Evolutionary conservation across 2,888 invertebrate species (phyloP), one percentile per base, ranked within the genome.

Genomic region (Adelphocoris suturalis): DNA sequence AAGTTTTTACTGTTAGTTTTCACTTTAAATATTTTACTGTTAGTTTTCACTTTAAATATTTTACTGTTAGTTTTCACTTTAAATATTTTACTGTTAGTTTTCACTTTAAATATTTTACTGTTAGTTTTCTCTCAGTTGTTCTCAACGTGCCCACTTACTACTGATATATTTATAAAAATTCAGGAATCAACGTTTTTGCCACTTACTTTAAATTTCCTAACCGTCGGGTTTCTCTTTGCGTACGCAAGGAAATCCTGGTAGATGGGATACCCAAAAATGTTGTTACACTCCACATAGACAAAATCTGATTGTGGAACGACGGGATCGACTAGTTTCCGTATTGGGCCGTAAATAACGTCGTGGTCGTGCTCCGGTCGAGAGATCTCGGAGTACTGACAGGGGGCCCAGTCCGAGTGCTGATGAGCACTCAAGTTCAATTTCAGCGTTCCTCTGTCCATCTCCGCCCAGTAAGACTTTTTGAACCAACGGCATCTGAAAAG

Each of bases 191-290:
- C 3, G 52, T 16, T 11, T 48, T 1, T 1, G 16, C 11, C 5
- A 11, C 52, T 52, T 81, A 92, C 92, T 90, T 91, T 91, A 46
- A 91, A 92, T 23, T 87, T 91, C 5, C 92, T 87, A 16, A 92
- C 91, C 23, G 88, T 80, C 7, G 87, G 84, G 9, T 82, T 81
- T 46, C 90, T 91, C 57, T 90, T 90, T 11, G 90, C 92, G 89
- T 91, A 91, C 23, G 92, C 92, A 84, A 92, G 92, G 78, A 91
- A 92, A 88, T 92, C 92, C 84, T 90, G 82, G 84, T 92, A 92
- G 11, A 92, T 90, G 11, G 90, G 85, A 0, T 91, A 55, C 4
- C 91, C 91, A 19, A 91, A 88, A 13, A 91, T 90, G 76, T 92
- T 92, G 13, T 90, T 86, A 84, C 92, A 92, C 76, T 91, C 88